A percentile compares a stretch with the other conserved stretches of the same genome.
These are phyloP conservation scores for Myoxocephalus aenaeus DNA, from an alignment of 2,797 vertebrate species.

Conservation along the genomic window DNA sequence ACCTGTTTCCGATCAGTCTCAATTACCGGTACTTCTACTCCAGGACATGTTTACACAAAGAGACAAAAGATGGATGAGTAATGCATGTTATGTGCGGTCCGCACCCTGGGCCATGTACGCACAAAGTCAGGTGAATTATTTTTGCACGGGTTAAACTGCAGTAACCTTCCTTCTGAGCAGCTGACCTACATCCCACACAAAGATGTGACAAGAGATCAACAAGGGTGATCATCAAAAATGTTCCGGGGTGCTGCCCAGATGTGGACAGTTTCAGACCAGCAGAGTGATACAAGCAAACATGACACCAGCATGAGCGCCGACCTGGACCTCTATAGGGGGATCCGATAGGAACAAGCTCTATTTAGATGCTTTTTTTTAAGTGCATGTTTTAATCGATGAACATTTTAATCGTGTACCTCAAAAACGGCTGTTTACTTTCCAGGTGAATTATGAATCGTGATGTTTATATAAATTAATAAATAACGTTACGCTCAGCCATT, in stretches of 20 bases:
- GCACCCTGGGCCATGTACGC: constrained; percentile 49
- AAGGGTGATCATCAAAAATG: background rate
- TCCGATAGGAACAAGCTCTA: background rate
- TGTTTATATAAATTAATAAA: background rate
- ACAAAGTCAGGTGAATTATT: constrained; percentile 37
- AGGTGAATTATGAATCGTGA: background rate
- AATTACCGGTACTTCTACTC: constrained; percentile 24
- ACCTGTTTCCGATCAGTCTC: constrained; percentile 32
- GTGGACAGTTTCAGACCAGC: background rate
- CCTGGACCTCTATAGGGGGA: background rate
- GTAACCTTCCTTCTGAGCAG: background rate
- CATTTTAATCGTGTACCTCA: background rate
- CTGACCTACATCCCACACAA: background rate
- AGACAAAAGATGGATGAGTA: constrained; percentile 63
- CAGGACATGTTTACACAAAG: constrained; percentile 46
- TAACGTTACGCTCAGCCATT: background rate
- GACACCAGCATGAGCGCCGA: background rate
- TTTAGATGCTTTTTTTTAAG: background rate
- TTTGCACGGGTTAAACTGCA: constrained; percentile 8
- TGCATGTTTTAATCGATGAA: background rate
- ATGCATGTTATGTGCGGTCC: constrained; percentile 35
- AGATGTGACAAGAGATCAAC: background rate
- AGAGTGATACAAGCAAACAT: background rate
- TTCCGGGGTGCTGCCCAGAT: background rate
- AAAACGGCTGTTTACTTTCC: background rate